A percentile compares a stretch with the other conserved stretches of the same genome.
Evolutionary conservation across 2,888 invertebrate species (phyloP).

Genomic region (Graphium colonna): DNA sequence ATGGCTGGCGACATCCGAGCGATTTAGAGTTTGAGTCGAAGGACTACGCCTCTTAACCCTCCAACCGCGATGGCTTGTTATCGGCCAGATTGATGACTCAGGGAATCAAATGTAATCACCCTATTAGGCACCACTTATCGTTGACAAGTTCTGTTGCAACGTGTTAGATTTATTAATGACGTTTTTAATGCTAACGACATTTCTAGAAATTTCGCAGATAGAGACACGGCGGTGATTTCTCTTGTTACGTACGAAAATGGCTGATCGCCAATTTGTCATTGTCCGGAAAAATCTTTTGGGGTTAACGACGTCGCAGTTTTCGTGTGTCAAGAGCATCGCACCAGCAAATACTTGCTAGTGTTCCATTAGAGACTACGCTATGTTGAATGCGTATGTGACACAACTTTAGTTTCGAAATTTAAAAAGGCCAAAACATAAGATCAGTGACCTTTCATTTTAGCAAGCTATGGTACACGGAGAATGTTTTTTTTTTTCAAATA

Average conservation of each 20-base stretch:
- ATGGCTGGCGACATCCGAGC: slow-evolving; percentile 17
- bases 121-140: slow-evolving; percentile 11
- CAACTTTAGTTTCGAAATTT: too few relatives aligned
- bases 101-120: slow-evolving; percentile 13
- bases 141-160: slow-evolving; percentile 6
- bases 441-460: too few relatives aligned
- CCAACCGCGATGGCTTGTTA: slow-evolving; percentile 3
- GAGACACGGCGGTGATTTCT: not conserved
- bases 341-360: too few relatives aligned
- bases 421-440: too few relatives aligned
- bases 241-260: slow-evolving; percentile 6
- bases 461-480: too few relatives aligned
- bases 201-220: slow-evolving; percentile 4
- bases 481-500: too few relatives aligned
- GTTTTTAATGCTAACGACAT: slow-evolving; percentile 8
- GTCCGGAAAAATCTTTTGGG: too few relatives aligned
- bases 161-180: slow-evolving; percentile 1
- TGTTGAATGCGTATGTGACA: too few relatives aligned
- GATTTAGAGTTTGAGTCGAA: slow-evolving; percentile 14
- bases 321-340: too few relatives aligned
- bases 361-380: too few relatives aligned
- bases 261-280: too few relatives aligned
- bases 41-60: slow-evolving; percentile 6
- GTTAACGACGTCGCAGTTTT: too few relatives aligned
- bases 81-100: slow-evolving; percentile 15